Base-by-base conservation (phyloP, 1,140 invertebrate species). In the Drosophila sproati region DNA sequence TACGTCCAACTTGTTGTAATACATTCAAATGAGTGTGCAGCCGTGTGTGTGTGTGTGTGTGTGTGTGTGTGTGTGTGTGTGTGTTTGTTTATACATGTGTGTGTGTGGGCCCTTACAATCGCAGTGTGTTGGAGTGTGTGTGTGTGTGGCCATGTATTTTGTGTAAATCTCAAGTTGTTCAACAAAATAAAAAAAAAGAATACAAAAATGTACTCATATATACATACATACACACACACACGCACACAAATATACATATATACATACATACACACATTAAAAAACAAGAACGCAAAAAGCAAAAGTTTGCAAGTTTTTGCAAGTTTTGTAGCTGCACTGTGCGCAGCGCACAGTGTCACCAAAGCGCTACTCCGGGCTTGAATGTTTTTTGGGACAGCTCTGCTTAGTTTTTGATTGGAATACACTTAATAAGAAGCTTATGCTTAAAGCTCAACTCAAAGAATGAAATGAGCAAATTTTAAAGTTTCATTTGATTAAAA, bases 1-100 rank as follows among this genome's bases (percentile, higher is more conserved):
- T 81, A 76, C 78, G 62, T 76, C 81, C 66, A 73, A 87, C 82
- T 79, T 82, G 78, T 81, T 86, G 79, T 87, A 82, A 74, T 78
- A 83, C 83, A 87, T 87, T 83, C 83, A 87, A 88, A 87, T 88
- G 82, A 82, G 83, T 54, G 43, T 71, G 48, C 56, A 35, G 52
- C 20, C 3, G 28, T 39, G 35, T 35, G 31, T 48, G 80, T 78
- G 63, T 29, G 54, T 52, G 50, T 10, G 28, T 59, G 20, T 20
- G 0, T 20, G 20, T 20, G 39, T 20, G 41, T 43, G 10, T 45
- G 10, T 45, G 29, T 29, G 41, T 29, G 54, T 52, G 50, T 10
- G 28, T 59, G 20, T 20, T 20, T 20, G 20, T 20, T 20, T 20
- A 20, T 20, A 20, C 20, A 20, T 20, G 39, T 20, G 41, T 43